Conservation (phyloP, 1,140 invertebrate species). For the Argopecten irradians region DNA sequence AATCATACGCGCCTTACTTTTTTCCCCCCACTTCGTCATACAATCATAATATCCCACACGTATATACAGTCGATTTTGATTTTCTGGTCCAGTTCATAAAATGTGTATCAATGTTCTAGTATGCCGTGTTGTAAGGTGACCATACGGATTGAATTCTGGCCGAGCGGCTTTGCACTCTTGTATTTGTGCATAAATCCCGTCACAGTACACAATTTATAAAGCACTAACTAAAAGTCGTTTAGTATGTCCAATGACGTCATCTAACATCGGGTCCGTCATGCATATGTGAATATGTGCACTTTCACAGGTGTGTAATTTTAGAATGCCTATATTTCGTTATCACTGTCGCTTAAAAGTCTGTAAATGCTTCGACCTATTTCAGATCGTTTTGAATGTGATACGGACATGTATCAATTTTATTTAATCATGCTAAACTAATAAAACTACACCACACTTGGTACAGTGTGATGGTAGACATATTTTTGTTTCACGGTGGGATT, state of each 20-base stretch:
- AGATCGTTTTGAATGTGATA: background rate
- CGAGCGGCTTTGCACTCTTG: background rate
- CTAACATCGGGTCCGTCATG: background rate
- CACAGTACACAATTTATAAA: background rate
- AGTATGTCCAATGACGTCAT: background rate
- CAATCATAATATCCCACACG: background rate
- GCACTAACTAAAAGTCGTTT: background rate
- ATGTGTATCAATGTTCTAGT: background rate
- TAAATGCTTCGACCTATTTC: background rate
- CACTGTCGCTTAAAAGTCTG: background rate
- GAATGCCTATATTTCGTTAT: background rate
- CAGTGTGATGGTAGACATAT: no score
- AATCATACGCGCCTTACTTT: no score
- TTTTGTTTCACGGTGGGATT: no score
- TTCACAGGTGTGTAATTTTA: background rate
- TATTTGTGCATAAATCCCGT: no score
- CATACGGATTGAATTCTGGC: background rate
- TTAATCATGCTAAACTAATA: no score
- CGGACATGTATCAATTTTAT: background rate
- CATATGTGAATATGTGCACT: background rate
- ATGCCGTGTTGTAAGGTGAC: background rate
- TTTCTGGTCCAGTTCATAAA: background rate
- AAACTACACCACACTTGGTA: no score
- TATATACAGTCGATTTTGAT: background rate
- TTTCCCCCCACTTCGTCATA: background rate